Percentiles rank a stretch among this genome's conserved stretches.
Conservation (phyloP, 2,797 vertebrate genomes). For the Knipowitschia caucasica region DNA sequence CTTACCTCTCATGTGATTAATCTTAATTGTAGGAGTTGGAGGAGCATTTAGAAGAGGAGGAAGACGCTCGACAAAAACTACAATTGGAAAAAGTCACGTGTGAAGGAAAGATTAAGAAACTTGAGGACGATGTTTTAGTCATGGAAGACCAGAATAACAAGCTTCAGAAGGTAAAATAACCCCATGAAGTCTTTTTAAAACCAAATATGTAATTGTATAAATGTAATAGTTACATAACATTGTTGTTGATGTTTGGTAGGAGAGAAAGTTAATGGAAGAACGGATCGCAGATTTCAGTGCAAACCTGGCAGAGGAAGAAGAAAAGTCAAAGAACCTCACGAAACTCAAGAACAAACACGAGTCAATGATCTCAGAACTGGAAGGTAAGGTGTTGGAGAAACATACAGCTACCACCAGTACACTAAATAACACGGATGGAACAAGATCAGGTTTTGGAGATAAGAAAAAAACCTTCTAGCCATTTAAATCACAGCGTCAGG, state of each 20-base stretch:
- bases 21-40: constrained; percentile 83
- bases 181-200: too few relatives aligned
- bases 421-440: too few relatives aligned
- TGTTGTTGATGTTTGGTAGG: constrained; percentile 66
- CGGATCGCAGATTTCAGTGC: constrained; percentile 89
- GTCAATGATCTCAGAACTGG: constrained; percentile 97
- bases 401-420: neutral
- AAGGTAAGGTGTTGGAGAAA: constrained; percentile 75
- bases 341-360: constrained; percentile 97
- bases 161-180: constrained; percentile 87
- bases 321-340: constrained; percentile 95
- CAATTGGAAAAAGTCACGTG: constrained; percentile 93
- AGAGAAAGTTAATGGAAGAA: constrained; percentile 92
- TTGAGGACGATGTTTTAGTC: constrained; percentile 91
- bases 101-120: constrained; percentile 94
- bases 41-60: constrained; percentile 93
- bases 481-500: too few relatives aligned
- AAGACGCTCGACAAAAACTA: constrained; percentile 91
- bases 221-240: too few relatives aligned
- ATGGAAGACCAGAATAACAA: constrained; percentile 97
- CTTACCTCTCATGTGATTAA: too few relatives aligned
- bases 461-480: too few relatives aligned
- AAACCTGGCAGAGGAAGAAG: constrained; percentile 94
- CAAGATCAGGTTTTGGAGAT: too few relatives aligned
- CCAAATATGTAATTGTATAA: too few relatives aligned